phyloP scores from a whole-genome alignment of 2,797 vertebrate genomes.

The Rhinatrema bivittatum region DNA sequence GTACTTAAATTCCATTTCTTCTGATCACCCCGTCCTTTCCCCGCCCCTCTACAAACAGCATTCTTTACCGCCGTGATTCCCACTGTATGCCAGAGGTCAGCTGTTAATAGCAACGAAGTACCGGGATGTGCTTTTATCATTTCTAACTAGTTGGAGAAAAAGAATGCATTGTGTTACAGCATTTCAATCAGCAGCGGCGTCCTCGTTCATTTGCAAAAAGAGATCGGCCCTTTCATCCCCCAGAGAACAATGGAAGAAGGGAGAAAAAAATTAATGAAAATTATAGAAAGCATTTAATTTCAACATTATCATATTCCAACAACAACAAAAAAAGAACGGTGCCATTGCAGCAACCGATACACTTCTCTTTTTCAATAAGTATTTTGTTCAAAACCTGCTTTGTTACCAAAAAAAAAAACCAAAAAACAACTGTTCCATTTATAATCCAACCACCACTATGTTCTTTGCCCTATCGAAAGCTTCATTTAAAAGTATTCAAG shows the following conservation, averaged over 20 bases:
- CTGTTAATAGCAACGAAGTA: constrained; percentile 24
- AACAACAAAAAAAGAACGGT: constrained; percentile 5
- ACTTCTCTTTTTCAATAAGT: neutral
- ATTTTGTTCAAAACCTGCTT: neutral
- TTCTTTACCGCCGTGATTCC: constrained; percentile 28
- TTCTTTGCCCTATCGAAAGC: neutral
- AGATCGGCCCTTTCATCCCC: constrained; percentile 16
- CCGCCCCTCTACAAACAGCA: constrained; percentile 23
- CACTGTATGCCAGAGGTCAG: constrained; percentile 27
- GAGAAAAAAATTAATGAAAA: constrained; percentile 1
- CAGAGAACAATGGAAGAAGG: neutral
- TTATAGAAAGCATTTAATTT: constrained; percentile 10
- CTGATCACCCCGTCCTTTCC: constrained; percentile 24
- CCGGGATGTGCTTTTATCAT: constrained; percentile 32
- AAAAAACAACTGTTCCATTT: neutral
- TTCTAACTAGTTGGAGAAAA: constrained; percentile 29
- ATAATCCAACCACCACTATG: neutral
- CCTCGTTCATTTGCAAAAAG: constrained; percentile 34
- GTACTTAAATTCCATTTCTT: constrained; percentile 37
- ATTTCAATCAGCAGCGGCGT: constrained; percentile 4
- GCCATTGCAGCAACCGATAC: neutral
- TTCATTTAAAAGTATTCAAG: neutral
- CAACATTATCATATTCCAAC: neutral
- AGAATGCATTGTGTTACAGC: constrained; percentile 24
- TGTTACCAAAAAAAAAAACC: constrained; percentile 7